phyloP scores from a whole-genome alignment of 2,888 invertebrate species.

The Omphaloscelis lunosa region DNA sequence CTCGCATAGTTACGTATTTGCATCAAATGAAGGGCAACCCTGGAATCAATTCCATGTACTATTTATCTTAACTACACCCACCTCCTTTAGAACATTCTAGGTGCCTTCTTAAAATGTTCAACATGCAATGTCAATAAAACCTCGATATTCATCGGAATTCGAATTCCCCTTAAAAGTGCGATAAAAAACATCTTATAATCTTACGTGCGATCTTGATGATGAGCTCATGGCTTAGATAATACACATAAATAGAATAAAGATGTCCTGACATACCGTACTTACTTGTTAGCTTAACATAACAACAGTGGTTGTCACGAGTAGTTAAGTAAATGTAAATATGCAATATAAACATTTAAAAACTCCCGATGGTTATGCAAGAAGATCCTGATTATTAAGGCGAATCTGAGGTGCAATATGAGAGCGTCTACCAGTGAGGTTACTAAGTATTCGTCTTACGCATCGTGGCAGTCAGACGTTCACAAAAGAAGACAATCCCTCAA shows the following conservation, averaged over 20 bases:
- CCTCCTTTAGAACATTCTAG: not conserved
- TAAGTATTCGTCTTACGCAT: not conserved
- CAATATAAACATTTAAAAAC: conserved; percentile 2
- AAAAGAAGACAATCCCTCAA: not conserved
- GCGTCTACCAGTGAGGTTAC: not conserved
- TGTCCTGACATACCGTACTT: conserved; percentile 17
- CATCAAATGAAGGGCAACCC: not conserved
- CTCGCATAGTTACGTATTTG: no score
- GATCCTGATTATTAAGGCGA: not conserved
- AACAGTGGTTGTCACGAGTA: not conserved
- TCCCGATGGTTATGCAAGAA: not conserved
- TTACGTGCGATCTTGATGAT: conserved; percentile 43
- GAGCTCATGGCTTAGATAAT: conserved; percentile 70
- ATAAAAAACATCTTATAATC: conserved; percentile 34
- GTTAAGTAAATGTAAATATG: conserved; percentile 19
- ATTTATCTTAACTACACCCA: not conserved
- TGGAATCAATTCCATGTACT: not conserved
- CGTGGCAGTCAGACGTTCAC: not conserved
- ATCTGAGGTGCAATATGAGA: not conserved
- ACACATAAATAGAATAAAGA: conserved; percentile 71
- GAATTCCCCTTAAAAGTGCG: conserved; percentile 19
- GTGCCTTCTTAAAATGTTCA: not conserved
- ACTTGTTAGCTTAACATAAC: conserved; percentile 14
- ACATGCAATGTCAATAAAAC: conserved; percentile 41
- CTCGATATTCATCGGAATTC: conserved; percentile 28